These are phyloP conservation scores for Meiosimyza platycephala DNA, from an alignment of 2,888 invertebrate genomes.

Conservation along the genomic window DNA sequence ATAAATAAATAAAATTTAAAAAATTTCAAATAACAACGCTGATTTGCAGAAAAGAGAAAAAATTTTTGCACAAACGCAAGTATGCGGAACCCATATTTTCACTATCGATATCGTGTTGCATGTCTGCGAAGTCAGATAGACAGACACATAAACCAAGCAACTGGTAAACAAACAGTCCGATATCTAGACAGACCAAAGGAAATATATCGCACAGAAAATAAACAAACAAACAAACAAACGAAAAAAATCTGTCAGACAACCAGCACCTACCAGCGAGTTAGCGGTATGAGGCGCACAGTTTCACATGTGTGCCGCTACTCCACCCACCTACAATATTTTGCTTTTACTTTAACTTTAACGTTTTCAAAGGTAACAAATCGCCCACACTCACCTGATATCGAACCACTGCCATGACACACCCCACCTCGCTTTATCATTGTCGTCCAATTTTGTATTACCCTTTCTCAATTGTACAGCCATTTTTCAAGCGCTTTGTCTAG, in stretches of 20 bases:
- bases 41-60: not conserved
- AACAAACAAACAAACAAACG: not conserved
- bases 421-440: not conserved
- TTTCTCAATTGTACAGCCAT: not conserved
- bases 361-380: not conserved
- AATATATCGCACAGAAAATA: not conserved
- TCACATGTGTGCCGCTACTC: not conserved
- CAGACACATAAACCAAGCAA: not conserved
- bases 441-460: too few relatives aligned
- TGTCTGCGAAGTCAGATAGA: conserved; percentile 5
- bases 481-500: conserved; percentile 4
- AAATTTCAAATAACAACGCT: not conserved
- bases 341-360: not conserved
- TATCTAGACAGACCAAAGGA: too few relatives aligned
- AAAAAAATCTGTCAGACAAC: conserved; percentile 1
- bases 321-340: not conserved
- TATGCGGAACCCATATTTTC: conserved; percentile 19
- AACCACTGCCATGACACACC: not conserved
- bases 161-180: not conserved
- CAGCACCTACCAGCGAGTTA: not conserved
- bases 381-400: not conserved
- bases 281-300: not conserved
- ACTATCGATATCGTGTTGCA: conserved; percentile 15
- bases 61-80: not conserved
- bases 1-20: conserved; percentile 4